Base-by-base conservation (phyloP, 1,140 invertebrate species). In the Drosophila funebris region DNA sequence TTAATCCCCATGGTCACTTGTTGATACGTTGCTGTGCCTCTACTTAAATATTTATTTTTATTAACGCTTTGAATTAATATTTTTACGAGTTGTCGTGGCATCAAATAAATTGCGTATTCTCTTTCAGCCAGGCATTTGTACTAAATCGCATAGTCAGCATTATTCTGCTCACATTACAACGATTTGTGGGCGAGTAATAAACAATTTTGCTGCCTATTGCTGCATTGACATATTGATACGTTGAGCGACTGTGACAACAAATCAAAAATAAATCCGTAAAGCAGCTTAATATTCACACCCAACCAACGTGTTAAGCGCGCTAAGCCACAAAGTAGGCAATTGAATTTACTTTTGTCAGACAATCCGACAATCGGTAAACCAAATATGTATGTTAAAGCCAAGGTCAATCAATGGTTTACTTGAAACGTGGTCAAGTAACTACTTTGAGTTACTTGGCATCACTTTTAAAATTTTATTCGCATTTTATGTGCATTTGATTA, bases 201-300 rank as follows among this genome's bases (percentile, higher is more conserved):
- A 46, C 46, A 53, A 52, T 69, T 60, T 33, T 57, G 27, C 4
- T 20, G 7, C 8, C 48, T 31, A n/a, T 20, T 31, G 14, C 36
- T 36, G 27, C 9, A 16, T 20, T 18, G 57, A 48, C 36, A 11
- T 16, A n/a, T 20, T 18, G 57, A 46, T 44, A 11, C 18, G n/a
- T 11, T 4, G 36, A n/a, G n/a, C n/a, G n/a, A 3, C 11, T 36
- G 27, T 9, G 24, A 33, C 11, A 54, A 63, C 60, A 63, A 50
- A 63, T 70, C 50, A 37, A 29, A 16, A 14, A 22, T n/a, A 36
- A 64, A 64, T 50, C 61, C 41, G 24, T 0, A 33, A 76, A 76
- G 70, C 52, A 54, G 74, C 74, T 76, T 76, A 73, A 73, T 62
- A 22, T 43, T 48, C 27, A 44, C 73, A 76, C 73, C 62, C 62